Percentiles rank a stretch among this genome's conserved stretches.
phyloP scores from a whole-genome alignment of 2,797 vertebrate species.

The Alcedo quadribrachys region DNA sequence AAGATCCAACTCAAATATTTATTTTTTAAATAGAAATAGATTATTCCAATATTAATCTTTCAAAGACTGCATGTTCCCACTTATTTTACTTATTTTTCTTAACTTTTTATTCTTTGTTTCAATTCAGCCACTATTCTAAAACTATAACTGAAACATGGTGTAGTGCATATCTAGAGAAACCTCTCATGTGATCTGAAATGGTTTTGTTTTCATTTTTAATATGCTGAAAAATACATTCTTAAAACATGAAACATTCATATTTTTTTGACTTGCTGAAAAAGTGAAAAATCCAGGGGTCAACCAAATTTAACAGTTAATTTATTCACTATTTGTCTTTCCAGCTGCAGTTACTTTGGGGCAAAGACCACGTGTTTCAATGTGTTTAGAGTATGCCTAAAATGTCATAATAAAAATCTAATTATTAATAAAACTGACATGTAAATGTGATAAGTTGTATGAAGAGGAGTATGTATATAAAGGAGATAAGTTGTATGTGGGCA shows the following conservation, averaged over 20 bases:
- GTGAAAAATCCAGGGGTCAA: slow-evolving; percentile 14
- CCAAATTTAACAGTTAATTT: slow-evolving; percentile 1
- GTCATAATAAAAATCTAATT: slow-evolving; percentile 19
- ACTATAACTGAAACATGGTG: not conserved
- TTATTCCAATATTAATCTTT: not conserved
- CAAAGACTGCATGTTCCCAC: not conserved
- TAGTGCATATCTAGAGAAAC: not conserved
- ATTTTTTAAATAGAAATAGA: not conserved
- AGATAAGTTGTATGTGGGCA: not conserved
- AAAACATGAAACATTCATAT: not conserved
- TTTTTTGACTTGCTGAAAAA: slow-evolving; percentile 21
- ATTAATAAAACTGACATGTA: slow-evolving; percentile 10
- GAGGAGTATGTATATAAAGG: no score
- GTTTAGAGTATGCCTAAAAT: not conserved
- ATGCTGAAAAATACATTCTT: not conserved
- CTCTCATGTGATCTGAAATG: not conserved
- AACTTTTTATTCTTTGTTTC: not conserved
- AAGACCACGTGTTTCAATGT: not conserved
- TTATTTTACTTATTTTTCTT: not conserved
- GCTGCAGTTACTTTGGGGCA: slow-evolving; percentile 2
- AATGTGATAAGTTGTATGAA: not conserved
- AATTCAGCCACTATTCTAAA: not conserved
- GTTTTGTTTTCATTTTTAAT: not conserved
- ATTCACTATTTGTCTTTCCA: slow-evolving; percentile 32
- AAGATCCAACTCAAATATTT: not conserved